Conservation (phyloP, 2,888 invertebrate genomes). For the Fissipunctia ypsillon region DNA sequence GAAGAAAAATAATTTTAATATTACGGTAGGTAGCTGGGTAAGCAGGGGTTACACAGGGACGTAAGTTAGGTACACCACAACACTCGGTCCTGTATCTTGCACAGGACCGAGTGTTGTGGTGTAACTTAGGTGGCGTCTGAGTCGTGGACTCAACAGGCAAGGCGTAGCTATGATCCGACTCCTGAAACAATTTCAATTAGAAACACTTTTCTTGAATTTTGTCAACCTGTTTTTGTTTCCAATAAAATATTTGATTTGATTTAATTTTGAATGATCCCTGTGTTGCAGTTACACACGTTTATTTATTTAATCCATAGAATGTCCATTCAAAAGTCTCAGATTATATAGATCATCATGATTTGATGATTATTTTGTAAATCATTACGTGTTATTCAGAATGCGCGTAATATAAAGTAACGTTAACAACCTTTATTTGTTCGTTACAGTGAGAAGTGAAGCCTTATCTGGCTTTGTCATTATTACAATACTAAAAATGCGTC, state of each 20-base stretch:
- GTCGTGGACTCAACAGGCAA: not conserved
- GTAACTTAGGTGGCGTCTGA: not conserved
- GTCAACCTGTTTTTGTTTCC: too few relatives aligned
- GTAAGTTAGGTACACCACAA: too few relatives aligned
- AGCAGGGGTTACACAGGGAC: not conserved
- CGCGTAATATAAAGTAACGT: slow-evolving; percentile 26
- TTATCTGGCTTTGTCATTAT: slow-evolving; percentile 65
- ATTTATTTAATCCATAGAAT: slow-evolving; percentile 10
- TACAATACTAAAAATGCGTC: slow-evolving; percentile 74
- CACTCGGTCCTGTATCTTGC: too few relatives aligned
- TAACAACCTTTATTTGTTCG: slow-evolving; percentile 33
- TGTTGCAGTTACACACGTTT: not conserved
- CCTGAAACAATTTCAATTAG: not conserved
- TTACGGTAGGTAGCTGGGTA: not conserved
- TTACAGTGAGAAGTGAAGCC: slow-evolving; percentile 43
- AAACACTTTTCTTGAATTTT: not conserved
- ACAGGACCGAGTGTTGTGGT: not conserved
- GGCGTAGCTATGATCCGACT: not conserved
- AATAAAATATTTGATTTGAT: too few relatives aligned
- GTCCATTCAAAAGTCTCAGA: slow-evolving; percentile 7
- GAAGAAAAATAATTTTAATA: not conserved
- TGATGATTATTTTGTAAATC: too few relatives aligned
- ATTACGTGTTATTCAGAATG: slow-evolving; percentile 35
- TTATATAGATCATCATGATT: slow-evolving; percentile 27
- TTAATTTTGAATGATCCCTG: not conserved